phyloP scores from a whole-genome alignment of 2,797 vertebrate species.

The Xerus rutilus region DNA sequence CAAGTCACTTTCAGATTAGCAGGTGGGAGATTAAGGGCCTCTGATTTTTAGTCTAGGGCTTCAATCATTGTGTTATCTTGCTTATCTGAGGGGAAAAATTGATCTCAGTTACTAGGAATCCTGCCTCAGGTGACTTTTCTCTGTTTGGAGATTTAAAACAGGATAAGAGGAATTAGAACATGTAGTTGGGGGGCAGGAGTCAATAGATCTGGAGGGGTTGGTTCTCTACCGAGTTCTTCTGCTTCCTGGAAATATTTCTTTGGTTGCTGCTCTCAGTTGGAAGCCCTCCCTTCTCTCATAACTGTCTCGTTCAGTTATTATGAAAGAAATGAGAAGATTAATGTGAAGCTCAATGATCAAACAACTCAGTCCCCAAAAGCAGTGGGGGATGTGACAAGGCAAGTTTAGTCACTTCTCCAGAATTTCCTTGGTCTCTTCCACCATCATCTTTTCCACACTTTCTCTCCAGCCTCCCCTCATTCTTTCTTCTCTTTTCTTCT shows the following conservation, averaged over 20 bases:
- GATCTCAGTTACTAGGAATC: not conserved
- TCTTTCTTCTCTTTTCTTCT: not conserved
- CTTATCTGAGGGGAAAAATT: not conserved
- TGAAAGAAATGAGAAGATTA: not conserved
- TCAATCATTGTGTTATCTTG: not conserved
- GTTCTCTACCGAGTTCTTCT: not conserved
- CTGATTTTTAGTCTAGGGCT: not conserved
- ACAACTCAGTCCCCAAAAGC: not conserved
- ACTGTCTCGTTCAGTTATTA: not conserved
- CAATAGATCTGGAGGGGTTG: not conserved
- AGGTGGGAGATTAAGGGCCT: not conserved
- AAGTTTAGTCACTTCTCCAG: not conserved
- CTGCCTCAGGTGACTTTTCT: not conserved
- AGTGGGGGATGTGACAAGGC: not conserved
- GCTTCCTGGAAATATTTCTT: not conserved
- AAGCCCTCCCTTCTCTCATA: not conserved
- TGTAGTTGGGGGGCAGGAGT: fast-evolving
- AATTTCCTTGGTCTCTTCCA: not conserved
- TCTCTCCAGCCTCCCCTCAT: not conserved
- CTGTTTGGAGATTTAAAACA: not conserved
- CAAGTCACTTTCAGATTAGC: not conserved
- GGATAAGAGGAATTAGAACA: not conserved
- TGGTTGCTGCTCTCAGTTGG: not conserved
- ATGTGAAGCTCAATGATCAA: not conserved
- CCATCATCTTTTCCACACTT: not conserved